Evolutionary conservation across 2,113 vertebrate genomes (phyloP), one percentile per base, ranked within the genome.

Genomic region (Menura novaehollandiae): DNA sequence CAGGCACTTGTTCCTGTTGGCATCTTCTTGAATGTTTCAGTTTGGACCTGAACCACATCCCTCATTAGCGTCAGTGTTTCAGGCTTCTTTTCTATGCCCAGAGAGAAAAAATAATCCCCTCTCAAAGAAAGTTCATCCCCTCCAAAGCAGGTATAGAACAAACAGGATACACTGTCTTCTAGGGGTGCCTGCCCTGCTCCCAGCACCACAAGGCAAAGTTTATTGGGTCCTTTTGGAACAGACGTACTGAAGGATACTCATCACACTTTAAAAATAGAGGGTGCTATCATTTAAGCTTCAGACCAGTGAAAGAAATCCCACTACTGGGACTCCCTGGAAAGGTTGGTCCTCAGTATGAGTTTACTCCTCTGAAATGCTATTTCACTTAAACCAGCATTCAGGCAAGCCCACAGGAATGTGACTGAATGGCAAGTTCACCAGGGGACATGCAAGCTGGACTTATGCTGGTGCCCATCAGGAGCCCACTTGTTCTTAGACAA

Each of bases 321-420:
- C 28, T 41, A 9, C 17, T 0, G 0, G 9, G 39, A 41, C 8
- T 59, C 28, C 5, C 60, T 58, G 16, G n/a, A 84, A 91, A 1
- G 9, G 27, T 22, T 56, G 27, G 30, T 52, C 41, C 37, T 69
- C 21, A 7, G 16, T 59, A 37, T 16, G 41, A 49, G 9, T 46
- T 66, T 79, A 18, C 5, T 79, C 53, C 41, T 84, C 67, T 27
- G 19, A 91, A 59, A 35, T 78, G 26, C 7, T 85, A 2, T 66
- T 87, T 76, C 43, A 47, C 30, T 63, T 41, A 69, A 78, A 52
- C 11, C 47, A 55, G 32, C 77, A 59, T 67, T 78, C 35, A 69
- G 16, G 37, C n/a, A 74, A 43, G 15, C 7, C 39, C 6, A 2
- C 1, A 8, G 22, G 8, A 89, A 10, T 7, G 18, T 66, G 37